These are phyloP conservation scores for Takifugu rubripes DNA, from an alignment of 2,797 vertebrate species.

Conservation along the genomic window DNA sequence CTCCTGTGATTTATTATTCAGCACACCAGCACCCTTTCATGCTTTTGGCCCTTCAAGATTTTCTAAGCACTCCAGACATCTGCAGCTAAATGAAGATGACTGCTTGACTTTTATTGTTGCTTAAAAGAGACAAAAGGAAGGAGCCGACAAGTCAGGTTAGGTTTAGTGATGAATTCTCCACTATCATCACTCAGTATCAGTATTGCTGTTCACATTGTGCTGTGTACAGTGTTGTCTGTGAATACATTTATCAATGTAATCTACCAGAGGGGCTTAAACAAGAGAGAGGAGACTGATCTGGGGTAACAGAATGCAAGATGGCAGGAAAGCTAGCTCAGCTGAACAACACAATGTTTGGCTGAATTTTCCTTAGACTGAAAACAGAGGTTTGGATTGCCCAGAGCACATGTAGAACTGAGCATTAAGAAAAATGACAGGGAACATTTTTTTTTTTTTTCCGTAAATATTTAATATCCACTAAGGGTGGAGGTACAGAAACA, in stretches of 20 bases:
- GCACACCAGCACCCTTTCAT: slow-evolving; percentile 55
- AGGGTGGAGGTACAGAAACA: slow-evolving; percentile 1
- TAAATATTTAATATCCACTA: slow-evolving; percentile 5
- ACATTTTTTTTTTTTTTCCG: neutral
- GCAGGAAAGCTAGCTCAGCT: slow-evolving; percentile 51
- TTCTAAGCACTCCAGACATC: slow-evolving; percentile 42
- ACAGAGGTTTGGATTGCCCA: slow-evolving; percentile 22
- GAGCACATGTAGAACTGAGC: neutral
- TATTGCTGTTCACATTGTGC: slow-evolving; percentile 39
- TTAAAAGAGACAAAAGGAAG: slow-evolving; percentile 29
- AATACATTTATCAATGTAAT: slow-evolving; percentile 27
- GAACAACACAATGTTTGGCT: slow-evolving; percentile 35
- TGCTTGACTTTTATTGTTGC: slow-evolving; percentile 50
- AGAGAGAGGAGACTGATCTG: slow-evolving; percentile 36
- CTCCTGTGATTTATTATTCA: slow-evolving; percentile 69
- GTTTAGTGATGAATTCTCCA: slow-evolving; percentile 25
- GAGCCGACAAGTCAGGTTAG: slow-evolving; percentile 25
- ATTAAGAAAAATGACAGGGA: neutral
- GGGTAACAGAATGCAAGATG: slow-evolving; percentile 34
- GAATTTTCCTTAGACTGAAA: slow-evolving; percentile 38
- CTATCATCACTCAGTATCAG: slow-evolving; percentile 47
- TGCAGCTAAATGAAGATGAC: slow-evolving; percentile 31
- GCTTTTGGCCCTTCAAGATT: slow-evolving; percentile 66
- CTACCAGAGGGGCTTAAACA: slow-evolving; percentile 16
- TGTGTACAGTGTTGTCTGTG: slow-evolving; percentile 37